Evolutionary conservation across 1,140 invertebrate species (phyloP).

Genomic region (Orius insidiosus): DNA sequence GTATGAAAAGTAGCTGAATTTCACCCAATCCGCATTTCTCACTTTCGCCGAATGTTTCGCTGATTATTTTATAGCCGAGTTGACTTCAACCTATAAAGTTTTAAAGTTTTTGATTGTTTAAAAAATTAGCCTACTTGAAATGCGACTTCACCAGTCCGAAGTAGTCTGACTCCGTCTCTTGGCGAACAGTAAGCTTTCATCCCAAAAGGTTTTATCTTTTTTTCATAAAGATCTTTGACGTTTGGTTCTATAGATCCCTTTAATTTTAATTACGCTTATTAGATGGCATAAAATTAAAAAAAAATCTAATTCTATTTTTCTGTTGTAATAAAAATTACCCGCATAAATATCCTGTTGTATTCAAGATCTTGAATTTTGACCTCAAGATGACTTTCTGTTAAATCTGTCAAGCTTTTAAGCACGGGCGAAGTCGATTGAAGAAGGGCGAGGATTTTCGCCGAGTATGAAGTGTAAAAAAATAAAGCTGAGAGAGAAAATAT

Average conservation of each 20-base stretch:
- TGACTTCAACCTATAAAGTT: slow-evolving; percentile 28
- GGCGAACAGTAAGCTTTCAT: slow-evolving; percentile 31
- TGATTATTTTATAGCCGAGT: slow-evolving; percentile 36
- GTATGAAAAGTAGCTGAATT: slow-evolving; percentile 33
- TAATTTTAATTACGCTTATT: no score
- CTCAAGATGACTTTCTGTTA: slow-evolving; percentile 38
- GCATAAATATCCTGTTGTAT: slow-evolving; percentile 41
- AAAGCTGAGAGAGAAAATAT: slow-evolving; percentile 38
- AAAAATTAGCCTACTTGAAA: slow-evolving; percentile 27
- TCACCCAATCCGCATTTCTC: slow-evolving; percentile 39
- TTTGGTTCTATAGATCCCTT: slow-evolving; percentile 40
- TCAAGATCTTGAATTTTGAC: slow-evolving; percentile 40
- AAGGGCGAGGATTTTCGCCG: slow-evolving; percentile 51
- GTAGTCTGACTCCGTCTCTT: slow-evolving; percentile 29
- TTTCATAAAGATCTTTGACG: slow-evolving; percentile 35
- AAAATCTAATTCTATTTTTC: no score
- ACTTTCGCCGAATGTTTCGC: slow-evolving; percentile 34
- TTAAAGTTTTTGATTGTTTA: no score
- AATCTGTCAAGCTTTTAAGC: slow-evolving; percentile 39
- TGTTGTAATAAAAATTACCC: no score
- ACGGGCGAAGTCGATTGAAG: slow-evolving; percentile 41
- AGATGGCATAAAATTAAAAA: no score
- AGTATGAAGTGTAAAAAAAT: slow-evolving; percentile 51
- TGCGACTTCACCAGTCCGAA: slow-evolving; percentile 33
- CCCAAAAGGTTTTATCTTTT: slow-evolving; percentile 38